Evolutionary conservation across 2,797 vertebrate species (phyloP).

Genomic region (Halcyon chelicuti): DNA sequence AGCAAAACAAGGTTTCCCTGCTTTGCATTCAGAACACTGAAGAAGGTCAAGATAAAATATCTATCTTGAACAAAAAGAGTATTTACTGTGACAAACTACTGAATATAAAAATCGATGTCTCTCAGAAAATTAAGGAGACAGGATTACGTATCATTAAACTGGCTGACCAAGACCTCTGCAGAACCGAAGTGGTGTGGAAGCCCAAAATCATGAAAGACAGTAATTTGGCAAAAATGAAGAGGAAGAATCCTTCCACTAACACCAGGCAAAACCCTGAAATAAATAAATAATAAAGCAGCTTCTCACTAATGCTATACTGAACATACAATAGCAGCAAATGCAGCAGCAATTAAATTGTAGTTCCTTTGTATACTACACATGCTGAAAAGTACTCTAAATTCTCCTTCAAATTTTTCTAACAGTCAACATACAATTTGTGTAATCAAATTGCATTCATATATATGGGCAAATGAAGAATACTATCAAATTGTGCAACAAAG

Average conservation of each 20-base stretch:
- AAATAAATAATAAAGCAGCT: background rate
- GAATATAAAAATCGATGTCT: background rate
- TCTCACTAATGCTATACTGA: background rate
- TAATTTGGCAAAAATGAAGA: background rate
- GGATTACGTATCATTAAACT: background rate
- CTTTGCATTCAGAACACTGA: background rate
- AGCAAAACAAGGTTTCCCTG: background rate
- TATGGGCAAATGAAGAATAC: slow-evolving; percentile 53
- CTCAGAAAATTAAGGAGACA: background rate
- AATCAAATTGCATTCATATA: slow-evolving; percentile 69
- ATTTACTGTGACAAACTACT: background rate
- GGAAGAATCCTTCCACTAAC: background rate
- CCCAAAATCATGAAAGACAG: background rate
- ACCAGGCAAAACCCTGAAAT: slow-evolving; percentile 5
- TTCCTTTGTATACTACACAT: slow-evolving; percentile 29
- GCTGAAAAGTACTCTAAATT: slow-evolving; percentile 13
- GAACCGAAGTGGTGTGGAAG: background rate
- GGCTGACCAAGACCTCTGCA: background rate
- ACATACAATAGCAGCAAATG: slow-evolving; percentile 55
- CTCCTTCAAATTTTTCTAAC: slow-evolving; percentile 34
- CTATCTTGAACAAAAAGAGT: background rate
- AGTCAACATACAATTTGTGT: slow-evolving; percentile 63
- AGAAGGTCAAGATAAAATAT: background rate
- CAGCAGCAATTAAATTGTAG: slow-evolving; percentile 53
- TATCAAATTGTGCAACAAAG: slow-evolving; percentile 65